phyloP scores from a whole-genome alignment of 1,140 invertebrate genomes.

The Melanaphis sacchari region DNA sequence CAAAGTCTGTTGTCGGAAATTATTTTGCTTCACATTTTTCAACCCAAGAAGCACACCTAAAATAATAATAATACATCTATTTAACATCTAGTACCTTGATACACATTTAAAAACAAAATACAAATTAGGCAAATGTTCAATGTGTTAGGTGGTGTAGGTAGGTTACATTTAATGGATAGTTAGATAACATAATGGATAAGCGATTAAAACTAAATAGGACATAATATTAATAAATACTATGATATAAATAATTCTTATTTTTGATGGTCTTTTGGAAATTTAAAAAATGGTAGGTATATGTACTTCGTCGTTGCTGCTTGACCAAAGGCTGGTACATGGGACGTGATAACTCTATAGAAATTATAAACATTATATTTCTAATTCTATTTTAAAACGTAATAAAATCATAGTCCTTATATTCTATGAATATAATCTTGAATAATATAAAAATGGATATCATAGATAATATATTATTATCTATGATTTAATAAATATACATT shows the following conservation, averaged over 20 bases:
- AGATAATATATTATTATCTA: too few relatives aligned
- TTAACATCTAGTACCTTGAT: too few relatives aligned
- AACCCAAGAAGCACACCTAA: not conserved
- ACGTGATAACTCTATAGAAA: too few relatives aligned
- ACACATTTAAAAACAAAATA: too few relatives aligned
- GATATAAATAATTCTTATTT: not conserved
- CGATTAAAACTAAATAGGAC: not conserved
- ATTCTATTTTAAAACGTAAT: too few relatives aligned
- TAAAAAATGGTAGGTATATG: not conserved
- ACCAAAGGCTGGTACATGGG: not conserved
- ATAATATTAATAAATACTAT: not conserved
- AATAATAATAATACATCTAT: not conserved
- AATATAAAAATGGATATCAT: too few relatives aligned
- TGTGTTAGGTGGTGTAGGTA: too few relatives aligned
- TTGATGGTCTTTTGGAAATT: not conserved
- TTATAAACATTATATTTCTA: too few relatives aligned
- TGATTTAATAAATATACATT: too few relatives aligned
- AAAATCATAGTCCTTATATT: too few relatives aligned
- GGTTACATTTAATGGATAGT: not conserved
- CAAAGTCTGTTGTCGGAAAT: not conserved
- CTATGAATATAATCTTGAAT: too few relatives aligned
- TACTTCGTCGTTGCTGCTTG: not conserved
- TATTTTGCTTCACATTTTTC: not conserved
- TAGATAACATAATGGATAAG: not conserved
- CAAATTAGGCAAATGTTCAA: too few relatives aligned